Conservation (phyloP, 2,888 invertebrate genomes). For the Dorcus parallelipipedus region DNA sequence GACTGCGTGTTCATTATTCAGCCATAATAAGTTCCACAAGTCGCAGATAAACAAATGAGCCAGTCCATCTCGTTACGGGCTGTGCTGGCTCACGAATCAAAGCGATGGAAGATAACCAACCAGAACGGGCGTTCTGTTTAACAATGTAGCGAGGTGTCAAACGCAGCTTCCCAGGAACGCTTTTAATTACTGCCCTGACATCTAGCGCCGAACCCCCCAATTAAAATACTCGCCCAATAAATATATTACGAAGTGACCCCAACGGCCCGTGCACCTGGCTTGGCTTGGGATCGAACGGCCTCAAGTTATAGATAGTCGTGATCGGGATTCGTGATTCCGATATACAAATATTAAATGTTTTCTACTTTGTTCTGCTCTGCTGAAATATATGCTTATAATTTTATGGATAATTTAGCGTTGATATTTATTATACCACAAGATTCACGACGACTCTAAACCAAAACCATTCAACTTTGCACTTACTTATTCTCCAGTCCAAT, state of each 20-base stretch:
- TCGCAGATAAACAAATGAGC: slow-evolving; percentile 47
- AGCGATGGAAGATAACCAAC: slow-evolving; percentile 41
- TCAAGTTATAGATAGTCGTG: slow-evolving; percentile 28
- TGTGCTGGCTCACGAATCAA: slow-evolving; percentile 44
- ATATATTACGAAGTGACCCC: slow-evolving; percentile 37
- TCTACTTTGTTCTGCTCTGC: slow-evolving; percentile 42
- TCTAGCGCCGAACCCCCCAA: slow-evolving; percentile 48
- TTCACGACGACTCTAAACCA: not conserved
- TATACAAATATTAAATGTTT: slow-evolving; percentile 50
- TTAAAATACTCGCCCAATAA: slow-evolving; percentile 47
- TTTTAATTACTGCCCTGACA: slow-evolving; percentile 50
- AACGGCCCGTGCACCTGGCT: slow-evolving; percentile 23
- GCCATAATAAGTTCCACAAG: slow-evolving; percentile 43
- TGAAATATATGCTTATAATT: slow-evolving; percentile 47
- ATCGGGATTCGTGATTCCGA: slow-evolving; percentile 43
- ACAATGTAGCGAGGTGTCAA: slow-evolving; percentile 51
- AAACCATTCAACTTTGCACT: not conserved
- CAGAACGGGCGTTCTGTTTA: slow-evolving; percentile 41
- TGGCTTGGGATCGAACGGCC: slow-evolving; percentile 20
- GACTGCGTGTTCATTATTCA: slow-evolving; percentile 45
- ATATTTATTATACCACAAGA: not conserved
- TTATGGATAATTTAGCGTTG: slow-evolving; percentile 43
- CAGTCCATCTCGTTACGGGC: slow-evolving; percentile 32
- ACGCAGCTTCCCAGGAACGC: slow-evolving; percentile 46
- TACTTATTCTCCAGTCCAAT: no score